phyloP scores from a whole-genome alignment of 2,113 vertebrate genomes.

The Tamias sibiricus region DNA sequence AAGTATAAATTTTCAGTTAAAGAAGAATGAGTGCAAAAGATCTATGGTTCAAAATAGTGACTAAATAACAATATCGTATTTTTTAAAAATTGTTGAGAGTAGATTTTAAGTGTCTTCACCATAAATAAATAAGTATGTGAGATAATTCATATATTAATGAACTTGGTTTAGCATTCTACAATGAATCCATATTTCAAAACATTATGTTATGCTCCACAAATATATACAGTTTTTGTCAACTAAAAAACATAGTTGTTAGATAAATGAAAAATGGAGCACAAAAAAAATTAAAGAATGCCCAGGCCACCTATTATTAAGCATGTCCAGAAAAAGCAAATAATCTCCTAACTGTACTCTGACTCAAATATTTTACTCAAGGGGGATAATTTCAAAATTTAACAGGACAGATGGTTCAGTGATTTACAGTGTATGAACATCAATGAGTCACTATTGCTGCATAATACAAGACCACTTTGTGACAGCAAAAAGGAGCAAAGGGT shows the following conservation, averaged over 20 bases:
- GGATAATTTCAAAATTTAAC: slow-evolving; percentile 71
- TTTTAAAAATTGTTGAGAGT: not conserved
- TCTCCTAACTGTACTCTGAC: slow-evolving; percentile 64
- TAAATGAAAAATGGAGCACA: not conserved
- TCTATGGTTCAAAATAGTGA: not conserved
- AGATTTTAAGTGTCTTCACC: not conserved
- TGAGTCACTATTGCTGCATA: slow-evolving; percentile 77
- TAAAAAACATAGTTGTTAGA: not conserved
- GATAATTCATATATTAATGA: not conserved
- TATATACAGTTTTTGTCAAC: not conserved
- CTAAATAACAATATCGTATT: not conserved
- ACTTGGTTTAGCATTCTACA: not conserved
- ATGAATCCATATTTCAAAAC: not conserved
- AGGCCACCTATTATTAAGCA: slow-evolving; percentile 44
- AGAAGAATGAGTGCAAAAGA: not conserved
- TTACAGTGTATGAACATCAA: slow-evolving; percentile 73
- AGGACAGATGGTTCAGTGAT: slow-evolving; percentile 70
- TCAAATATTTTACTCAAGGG: slow-evolving; percentile 67
- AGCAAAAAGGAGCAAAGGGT: not conserved
- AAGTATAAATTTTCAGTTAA: not conserved
- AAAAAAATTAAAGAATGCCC: not conserved
- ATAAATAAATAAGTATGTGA: not conserved
- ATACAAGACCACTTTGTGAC: slow-evolving; percentile 58
- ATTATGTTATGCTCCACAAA: not conserved
- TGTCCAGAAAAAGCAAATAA: slow-evolving; percentile 57